Conservation (phyloP, 1,140 invertebrate species). For the Ctenoplectra terminalis region DNA sequence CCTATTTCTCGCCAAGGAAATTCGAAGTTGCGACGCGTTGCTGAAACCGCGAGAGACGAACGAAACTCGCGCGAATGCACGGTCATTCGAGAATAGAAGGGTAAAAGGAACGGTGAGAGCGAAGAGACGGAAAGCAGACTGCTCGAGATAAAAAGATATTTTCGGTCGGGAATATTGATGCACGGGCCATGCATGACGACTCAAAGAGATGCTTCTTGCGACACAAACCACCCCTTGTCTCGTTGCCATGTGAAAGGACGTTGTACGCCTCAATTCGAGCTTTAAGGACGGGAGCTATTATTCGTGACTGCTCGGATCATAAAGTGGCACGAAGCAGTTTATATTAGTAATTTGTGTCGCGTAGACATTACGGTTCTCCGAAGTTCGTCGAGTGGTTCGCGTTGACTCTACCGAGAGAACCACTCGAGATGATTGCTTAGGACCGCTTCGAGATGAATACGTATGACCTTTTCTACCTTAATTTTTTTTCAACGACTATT, state of each 20-base stretch:
- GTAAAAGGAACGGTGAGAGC: slow-evolving; percentile 41
- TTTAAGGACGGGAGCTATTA: neutral
- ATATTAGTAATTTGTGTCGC: neutral
- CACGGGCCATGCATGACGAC: neutral
- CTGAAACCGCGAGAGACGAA: neutral
- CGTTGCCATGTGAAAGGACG: neutral
- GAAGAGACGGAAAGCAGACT: neutral
- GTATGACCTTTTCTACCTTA: neutral
- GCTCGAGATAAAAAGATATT: slow-evolving; percentile 32
- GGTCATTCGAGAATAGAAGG: slow-evolving; percentile 53
- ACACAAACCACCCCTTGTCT: slow-evolving; percentile 2
- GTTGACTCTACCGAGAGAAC: too few relatives aligned
- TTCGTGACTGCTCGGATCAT: neutral
- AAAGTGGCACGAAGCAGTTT: neutral
- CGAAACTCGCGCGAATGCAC: slow-evolving; percentile 41
- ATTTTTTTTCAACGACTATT: neutral
- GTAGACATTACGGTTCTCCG: neutral
- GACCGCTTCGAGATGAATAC: neutral
- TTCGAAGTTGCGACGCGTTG: slow-evolving; percentile 7
- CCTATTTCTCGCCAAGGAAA: slow-evolving; percentile 60
- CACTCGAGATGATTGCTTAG: neutral
- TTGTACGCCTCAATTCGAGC: slow-evolving; percentile 5
- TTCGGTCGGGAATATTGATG: slow-evolving; percentile 9
- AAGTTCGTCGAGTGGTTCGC: neutral
- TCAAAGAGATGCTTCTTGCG: slow-evolving; percentile 10